phyloP scores from a whole-genome alignment of 1,140 invertebrate species.

The Plectrocnemia conspersa region DNA sequence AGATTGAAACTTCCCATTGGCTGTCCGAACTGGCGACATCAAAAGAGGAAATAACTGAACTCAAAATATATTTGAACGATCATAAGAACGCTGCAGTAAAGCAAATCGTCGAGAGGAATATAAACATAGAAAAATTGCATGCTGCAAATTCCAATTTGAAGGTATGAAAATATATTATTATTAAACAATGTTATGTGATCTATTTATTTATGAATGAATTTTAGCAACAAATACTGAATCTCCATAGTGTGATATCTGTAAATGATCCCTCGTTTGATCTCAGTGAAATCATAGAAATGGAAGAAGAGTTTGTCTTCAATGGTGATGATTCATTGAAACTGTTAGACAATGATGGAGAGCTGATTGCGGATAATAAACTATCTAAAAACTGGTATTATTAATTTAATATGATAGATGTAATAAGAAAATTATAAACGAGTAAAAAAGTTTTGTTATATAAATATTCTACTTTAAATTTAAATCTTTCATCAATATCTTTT shows the following conservation, averaged over 20 bases:
- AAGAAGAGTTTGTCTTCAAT: too few relatives aligned
- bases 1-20: constrained; percentile 48
- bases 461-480: too few relatives aligned
- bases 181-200: constrained; percentile 13
- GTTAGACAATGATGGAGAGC: too few relatives aligned
- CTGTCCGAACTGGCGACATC: constrained; percentile 42
- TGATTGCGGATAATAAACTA: too few relatives aligned
- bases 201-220: constrained; percentile 30
- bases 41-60: constrained; percentile 42
- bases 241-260: constrained; percentile 46
- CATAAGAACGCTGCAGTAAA: constrained; percentile 42
- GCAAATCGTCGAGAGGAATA: constrained; percentile 44
- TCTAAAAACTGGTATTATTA: too few relatives aligned
- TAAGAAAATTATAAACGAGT: too few relatives aligned
- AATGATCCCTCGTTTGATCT: constrained; percentile 48
- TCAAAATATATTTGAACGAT: constrained; percentile 42
- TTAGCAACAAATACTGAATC: constrained; percentile 47
- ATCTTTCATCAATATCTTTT: too few relatives aligned
- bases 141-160: constrained; percentile 43
- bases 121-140: constrained; percentile 45
- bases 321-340: too few relatives aligned
- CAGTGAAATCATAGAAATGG: constrained; percentile 46
- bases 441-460: too few relatives aligned
- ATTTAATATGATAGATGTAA: too few relatives aligned
- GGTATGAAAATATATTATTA: constrained; percentile 33